Base-by-base conservation (phyloP, 37 sponge, comb jelly and placozoan species). In the Mnemiopsis leidyi region DNA sequence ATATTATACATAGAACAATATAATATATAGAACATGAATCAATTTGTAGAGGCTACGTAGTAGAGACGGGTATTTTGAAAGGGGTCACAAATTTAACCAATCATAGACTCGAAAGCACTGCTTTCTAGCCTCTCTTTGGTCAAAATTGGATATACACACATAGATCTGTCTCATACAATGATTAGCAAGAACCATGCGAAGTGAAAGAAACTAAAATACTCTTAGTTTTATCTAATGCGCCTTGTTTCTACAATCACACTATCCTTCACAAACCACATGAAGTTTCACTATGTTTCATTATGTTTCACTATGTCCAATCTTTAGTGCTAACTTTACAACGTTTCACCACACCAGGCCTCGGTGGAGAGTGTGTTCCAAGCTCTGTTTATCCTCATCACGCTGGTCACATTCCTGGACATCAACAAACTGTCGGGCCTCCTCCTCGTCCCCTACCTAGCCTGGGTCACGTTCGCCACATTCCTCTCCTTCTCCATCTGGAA, bases 401-500 rank as follows among this genome's bases (percentile, higher is more conserved):
- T 85, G 0, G 25, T 39, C 1, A 33, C 39, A 26, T 85, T 85
- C 90, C 3, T 13, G 23, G 23, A 28, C 16, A 13, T 85, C 0
- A 37, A 85, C 90, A 40, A 85, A 20, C 7, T 7, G 3, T 39
- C 90, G 25, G 90, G 61, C 21, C 61, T 40, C 26, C 90, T 85
- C 90, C 3, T 85, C 26, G 24, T 39, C 24, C 90, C 90, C 24
- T 85, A 85, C 61, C 48, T 85, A 1, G 61, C 61, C 61, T 85
- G 90, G 90, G 40, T 40, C 3, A 23, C 26, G 25, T 85, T 85
- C 35, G 90, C 90, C 24, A 85, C 61, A 20, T 40, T n/a, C 90
- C 90, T 85, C 21, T 16, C 25, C 48, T 85, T 32, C 90, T 39
- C 90, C 30, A 38, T 85, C 61, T 85, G 90, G 90, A 37, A 40